Evolutionary conservation across 2,888 invertebrate species (phyloP).

Genomic region (Erannis defoliaria): DNA sequence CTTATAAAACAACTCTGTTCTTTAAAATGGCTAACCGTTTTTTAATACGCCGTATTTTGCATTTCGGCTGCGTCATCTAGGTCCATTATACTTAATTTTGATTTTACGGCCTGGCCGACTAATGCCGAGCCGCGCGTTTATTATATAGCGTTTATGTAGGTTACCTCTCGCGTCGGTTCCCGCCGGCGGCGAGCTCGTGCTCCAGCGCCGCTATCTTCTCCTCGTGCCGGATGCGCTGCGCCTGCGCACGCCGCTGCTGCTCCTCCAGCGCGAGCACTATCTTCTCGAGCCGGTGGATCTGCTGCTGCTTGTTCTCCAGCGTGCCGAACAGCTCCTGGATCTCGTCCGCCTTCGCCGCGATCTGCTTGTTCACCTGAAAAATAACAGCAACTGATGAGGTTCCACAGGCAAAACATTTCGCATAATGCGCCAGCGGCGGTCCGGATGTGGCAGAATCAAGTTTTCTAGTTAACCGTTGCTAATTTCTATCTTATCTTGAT

Average conservation of each 20-base stretch:
- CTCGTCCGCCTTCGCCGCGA: slow-evolving; percentile 82
- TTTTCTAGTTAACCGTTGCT: too few relatives aligned
- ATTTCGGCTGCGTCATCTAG: too few relatives aligned
- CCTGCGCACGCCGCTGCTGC: slow-evolving; percentile 85
- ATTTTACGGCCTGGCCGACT: too few relatives aligned
- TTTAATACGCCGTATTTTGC: too few relatives aligned
- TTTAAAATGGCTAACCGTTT: too few relatives aligned
- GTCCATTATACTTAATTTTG: too few relatives aligned
- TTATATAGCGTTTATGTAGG: background rate
- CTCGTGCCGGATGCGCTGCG: slow-evolving; percentile 86
- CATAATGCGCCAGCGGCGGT: too few relatives aligned
- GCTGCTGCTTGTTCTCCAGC: slow-evolving; percentile 84
- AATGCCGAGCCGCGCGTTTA: too few relatives aligned
- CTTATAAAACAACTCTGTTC: too few relatives aligned
- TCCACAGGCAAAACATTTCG: too few relatives aligned
- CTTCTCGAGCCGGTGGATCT: slow-evolving; percentile 85
- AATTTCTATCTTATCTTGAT: too few relatives aligned
- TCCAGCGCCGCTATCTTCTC: slow-evolving; percentile 86
- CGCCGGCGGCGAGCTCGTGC: slow-evolving; percentile 76
- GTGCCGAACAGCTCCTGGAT: slow-evolving; percentile 82
- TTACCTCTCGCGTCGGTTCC: slow-evolving; percentile 73
- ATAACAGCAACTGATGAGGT: background rate
- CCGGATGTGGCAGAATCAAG: too few relatives aligned
- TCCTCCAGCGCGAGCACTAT: slow-evolving; percentile 85
- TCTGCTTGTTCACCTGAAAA: slow-evolving; percentile 80